A percentile compares a stretch with the other conserved stretches of the same genome.
Evolutionary conservation across 2,888 invertebrate genomes (phyloP).

Genomic region (Lasioglossum figueresi): DNA sequence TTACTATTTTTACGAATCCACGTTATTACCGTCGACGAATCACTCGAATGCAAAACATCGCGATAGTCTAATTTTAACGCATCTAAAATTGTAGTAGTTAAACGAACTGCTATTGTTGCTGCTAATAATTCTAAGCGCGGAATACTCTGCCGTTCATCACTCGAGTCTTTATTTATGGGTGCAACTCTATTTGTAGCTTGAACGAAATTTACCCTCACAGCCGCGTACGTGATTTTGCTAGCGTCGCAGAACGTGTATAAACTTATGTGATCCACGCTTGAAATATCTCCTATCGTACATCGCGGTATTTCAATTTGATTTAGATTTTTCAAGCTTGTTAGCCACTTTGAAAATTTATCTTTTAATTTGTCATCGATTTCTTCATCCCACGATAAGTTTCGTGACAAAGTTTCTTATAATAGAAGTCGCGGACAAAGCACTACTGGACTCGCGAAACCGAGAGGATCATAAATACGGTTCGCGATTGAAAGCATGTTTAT

Average conservation of each 20-base stretch:
- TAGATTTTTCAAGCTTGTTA: not conserved
- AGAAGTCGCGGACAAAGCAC: not conserved
- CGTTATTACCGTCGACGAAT: constrained; percentile 65
- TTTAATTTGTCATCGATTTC: not conserved
- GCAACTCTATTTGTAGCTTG: constrained; percentile 25
- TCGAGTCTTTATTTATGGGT: constrained; percentile 6
- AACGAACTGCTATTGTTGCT: constrained; percentile 12
- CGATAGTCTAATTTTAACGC: too few relatives aligned
- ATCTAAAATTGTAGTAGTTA: not conserved
- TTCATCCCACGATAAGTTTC: not conserved
- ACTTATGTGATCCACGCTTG: not conserved
- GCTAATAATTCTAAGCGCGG: constrained; percentile 44
- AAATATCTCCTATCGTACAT: not conserved
- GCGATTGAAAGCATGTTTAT: constrained; percentile 2
- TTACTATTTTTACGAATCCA: not conserved
- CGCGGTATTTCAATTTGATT: not conserved
- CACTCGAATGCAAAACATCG: constrained; percentile 36
- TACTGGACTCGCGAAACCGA: not conserved
- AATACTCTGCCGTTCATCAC: not conserved
- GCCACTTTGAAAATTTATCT: not conserved
- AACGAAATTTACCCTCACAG: not conserved
- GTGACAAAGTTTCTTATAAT: not conserved
- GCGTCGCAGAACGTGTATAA: constrained; percentile 40
- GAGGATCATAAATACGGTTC: constrained; percentile 39
- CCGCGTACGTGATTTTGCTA: constrained; percentile 24